Base-by-base conservation (phyloP, 2,113 vertebrate species). In the Dendrocopos noguchii region DNA sequence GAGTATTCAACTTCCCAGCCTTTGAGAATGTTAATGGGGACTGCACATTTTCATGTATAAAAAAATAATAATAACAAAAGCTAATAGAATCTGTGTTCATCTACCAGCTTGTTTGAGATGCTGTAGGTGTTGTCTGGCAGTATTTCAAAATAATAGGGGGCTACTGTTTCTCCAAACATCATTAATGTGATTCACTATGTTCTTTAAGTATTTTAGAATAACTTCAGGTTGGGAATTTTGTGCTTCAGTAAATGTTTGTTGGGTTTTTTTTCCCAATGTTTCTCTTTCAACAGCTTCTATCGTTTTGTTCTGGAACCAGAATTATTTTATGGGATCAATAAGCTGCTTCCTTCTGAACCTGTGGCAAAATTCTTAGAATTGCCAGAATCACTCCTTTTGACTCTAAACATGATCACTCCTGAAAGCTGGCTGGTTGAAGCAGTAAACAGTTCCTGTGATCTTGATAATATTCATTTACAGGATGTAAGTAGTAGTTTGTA, bases 341-440 rank as follows among this genome's bases (percentile, higher is more conserved):
- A 98, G 63, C 94, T 96, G 1, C 91, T 98, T 90, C 98, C 98
- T 77, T 81, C 97, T 53, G 98, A 98, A 73, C 98, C 99, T 15
- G 61, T 97, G 75, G 99, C 99, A 83, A 98, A 98, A 87, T 99
- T 99, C 90, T 47, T 97, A n/a, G 99, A 99, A 76, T 97, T 99
- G 92, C 99, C 99, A 56, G 98, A 99, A 92, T 98, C 98, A 4
- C 98, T 97, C 3, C 98, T 99, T 61, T 97, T 99, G 75, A 99
- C 99, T 25, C 97, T 99, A 46, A 99, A 99, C 86, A 98, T 99
- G 99, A 98, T 99, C 86, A 99, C 98, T 82, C 99, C 99, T 20
- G 99, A 99, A 95, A 98, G 98, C 97, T 99, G 99, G 99, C 96
- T 99, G 96, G 98, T 99, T 84, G 98, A 99, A 97, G 98, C 97